Evolutionary conservation across 1,140 invertebrate species (phyloP).

Genomic region (Chlorops oryzae): DNA sequence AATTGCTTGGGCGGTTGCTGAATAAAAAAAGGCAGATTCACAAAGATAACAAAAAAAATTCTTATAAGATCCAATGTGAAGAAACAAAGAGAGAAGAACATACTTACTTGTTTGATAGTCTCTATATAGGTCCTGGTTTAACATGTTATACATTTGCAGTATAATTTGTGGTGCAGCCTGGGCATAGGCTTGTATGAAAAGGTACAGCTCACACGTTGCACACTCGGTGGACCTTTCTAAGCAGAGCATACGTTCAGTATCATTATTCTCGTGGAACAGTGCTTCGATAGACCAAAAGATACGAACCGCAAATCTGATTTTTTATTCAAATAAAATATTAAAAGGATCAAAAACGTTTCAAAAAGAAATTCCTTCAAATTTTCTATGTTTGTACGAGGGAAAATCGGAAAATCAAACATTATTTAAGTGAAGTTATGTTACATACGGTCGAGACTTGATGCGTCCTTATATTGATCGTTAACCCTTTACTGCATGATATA

Average conservation of each 20-base stretch:
- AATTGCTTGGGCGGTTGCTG: conserved; percentile 59
- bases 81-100: background rate
- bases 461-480: too few species aligned
- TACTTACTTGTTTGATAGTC: conserved; percentile 42
- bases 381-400: too few species aligned
- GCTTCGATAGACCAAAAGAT: conserved; percentile 68
- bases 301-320: too few species aligned
- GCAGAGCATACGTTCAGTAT: conserved; percentile 54
- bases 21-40: conserved; percentile 32
- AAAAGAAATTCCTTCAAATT: too few species aligned
- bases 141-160: conserved; percentile 56
- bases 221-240: conserved; percentile 53
- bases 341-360: too few species aligned
- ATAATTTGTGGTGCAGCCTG: conserved; percentile 66
- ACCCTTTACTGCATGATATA: too few species aligned
- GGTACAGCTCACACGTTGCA: conserved; percentile 62
- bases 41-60: background rate
- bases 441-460: too few species aligned
- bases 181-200: conserved; percentile 67
- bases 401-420: too few species aligned
- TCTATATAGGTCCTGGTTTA: conserved; percentile 47
- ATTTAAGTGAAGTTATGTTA: too few species aligned
- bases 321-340: too few species aligned
- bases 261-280: conserved; percentile 52
- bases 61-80: background rate